phyloP scores from a whole-genome alignment of 2,113 vertebrate genomes.

The Thalassarche chlororhynchos region DNA sequence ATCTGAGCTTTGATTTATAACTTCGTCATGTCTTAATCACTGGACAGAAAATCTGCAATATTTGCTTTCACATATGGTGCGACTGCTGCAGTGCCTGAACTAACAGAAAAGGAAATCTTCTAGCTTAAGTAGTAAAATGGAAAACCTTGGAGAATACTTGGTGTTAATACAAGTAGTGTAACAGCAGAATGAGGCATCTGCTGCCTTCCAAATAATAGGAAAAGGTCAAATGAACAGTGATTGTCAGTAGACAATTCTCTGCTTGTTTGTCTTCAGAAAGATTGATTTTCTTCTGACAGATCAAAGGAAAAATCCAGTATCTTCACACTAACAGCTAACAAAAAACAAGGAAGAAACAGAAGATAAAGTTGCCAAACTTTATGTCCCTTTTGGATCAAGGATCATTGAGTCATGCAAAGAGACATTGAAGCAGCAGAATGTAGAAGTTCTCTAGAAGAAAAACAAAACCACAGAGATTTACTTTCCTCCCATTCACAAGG shows the following conservation, averaged over 20 bases:
- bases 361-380: neutral
- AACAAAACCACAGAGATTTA: neutral
- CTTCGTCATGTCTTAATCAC: neutral
- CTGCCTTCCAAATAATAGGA: neutral
- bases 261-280: neutral
- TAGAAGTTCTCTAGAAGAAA: neutral
- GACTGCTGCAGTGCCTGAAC: neutral
- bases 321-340: neutral
- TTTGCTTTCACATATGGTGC: neutral
- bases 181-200: neutral
- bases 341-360: neutral
- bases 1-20: neutral
- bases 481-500: neutral
- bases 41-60: neutral
- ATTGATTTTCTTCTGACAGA: constrained; percentile 6
- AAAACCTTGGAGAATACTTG: neutral
- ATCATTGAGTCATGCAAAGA: neutral
- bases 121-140: neutral
- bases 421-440: neutral
- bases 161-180: neutral
- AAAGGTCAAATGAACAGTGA: neutral
- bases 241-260: neutral
- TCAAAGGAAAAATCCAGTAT: neutral
- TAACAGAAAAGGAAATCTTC: neutral
- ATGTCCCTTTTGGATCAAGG: neutral